These are phyloP conservation scores for Megaceryle alcyon DNA, from an alignment of 2,797 vertebrate genomes.

Conservation along the genomic window DNA sequence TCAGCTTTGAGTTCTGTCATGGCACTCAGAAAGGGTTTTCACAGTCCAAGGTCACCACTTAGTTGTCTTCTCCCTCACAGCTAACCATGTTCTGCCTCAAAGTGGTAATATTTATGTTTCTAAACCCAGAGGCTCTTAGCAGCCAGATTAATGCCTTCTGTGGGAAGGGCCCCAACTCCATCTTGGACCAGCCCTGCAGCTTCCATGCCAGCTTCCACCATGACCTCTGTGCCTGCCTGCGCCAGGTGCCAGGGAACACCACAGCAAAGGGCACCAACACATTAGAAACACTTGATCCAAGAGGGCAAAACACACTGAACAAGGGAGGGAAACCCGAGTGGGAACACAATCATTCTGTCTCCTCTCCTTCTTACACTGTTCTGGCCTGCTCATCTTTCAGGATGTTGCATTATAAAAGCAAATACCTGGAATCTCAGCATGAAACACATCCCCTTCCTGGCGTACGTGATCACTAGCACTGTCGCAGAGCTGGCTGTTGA, in stretches of 20 bases:
- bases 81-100: background rate
- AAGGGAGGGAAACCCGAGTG: rapidly evolving
- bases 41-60: background rate
- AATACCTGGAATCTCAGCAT: conserved; percentile 40
- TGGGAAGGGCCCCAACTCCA: background rate
- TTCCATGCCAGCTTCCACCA: background rate
- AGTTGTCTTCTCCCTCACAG: background rate
- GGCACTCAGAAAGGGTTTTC: background rate
- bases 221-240: background rate
- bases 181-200: background rate
- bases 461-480: background rate
- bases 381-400: conserved; percentile 29
- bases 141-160: background rate
- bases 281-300: background rate
- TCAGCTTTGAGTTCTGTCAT: background rate
- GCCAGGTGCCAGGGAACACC: background rate
- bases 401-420: conserved; percentile 41
- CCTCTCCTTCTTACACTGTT: background rate
- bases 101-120: background rate
- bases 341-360: background rate
- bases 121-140: background rate
- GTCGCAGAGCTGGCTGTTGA: background rate
- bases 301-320: background rate
- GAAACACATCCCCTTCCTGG: background rate
- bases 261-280: background rate